Base-by-base conservation (phyloP, 2,888 invertebrate genomes). In the Bellardia pandia region DNA sequence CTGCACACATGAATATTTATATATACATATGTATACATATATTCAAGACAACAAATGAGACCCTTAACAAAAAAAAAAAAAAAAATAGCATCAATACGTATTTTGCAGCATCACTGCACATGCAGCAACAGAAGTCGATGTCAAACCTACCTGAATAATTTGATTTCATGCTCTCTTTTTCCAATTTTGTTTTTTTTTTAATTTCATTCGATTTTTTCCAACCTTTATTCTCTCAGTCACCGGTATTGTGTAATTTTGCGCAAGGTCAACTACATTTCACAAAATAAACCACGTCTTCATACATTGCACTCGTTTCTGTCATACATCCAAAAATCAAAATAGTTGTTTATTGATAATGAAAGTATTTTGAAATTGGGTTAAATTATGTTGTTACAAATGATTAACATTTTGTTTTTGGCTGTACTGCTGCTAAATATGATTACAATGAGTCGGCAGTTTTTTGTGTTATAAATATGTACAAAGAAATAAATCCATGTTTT, bases 211-310 rank as follows among this genome's bases (percentile, higher is more conserved):
- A 33, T 45, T 62, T 42, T 60, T 72, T 69, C 13, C 33, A 72
- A 11, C 64, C 14, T 33, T 76, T 83, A 45, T 40, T 71, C 68
- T 64, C 48, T 51, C 71, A 71, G 53, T 71, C 75, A 56, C 62
- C 69, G 75, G 62, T 79, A 82, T 86, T 86, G 86, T 78, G 78
- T 82, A 86, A 86, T 86, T 79, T 86, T 86, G 68, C 82, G 16
- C 86, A 86, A 86, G 86, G 86, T 86, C 78, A 86, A 78, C 86
- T 37, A 40, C 53, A 84, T 72, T 78, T 78, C 37, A 48, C 64
- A 64, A 68, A 62, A 60, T 42, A 66, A 76, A 60, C 37, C 37
- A 30, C 13, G 33, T 66, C 40, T 62, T 79, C 40, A 79, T 13
- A 66, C 14, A 69, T 58, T 42, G 23, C 23, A 62, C 48, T 71